These are phyloP conservation scores for Drosophila baimaii DNA, from an alignment of 1,140 invertebrate species.

Conservation along the genomic window DNA sequence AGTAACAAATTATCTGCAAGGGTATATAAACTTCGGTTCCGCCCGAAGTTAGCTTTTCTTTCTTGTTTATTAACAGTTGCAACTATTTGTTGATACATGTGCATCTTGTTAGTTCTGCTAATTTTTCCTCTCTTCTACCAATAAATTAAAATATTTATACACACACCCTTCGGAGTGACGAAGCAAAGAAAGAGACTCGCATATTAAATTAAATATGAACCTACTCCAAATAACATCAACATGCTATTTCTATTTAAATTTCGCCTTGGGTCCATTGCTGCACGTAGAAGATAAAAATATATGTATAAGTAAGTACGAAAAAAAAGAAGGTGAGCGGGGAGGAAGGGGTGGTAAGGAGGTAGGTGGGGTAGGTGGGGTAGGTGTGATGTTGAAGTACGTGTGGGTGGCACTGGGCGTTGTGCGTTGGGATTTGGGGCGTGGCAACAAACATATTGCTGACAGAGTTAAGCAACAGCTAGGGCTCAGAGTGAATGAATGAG, in stretches of 20 bases:
- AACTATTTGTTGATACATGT: neutral
- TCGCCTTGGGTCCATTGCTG: conserved; percentile 68
- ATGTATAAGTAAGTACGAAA: conserved; percentile 36
- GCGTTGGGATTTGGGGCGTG: conserved; percentile 39
- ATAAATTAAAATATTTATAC: conserved; percentile 75
- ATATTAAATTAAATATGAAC: conserved; percentile 81
- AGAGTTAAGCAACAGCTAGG: conserved; percentile 65
- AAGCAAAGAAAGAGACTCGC: conserved; percentile 22
- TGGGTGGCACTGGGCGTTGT: conserved; percentile 21
- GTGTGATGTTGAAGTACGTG: conserved; percentile 24
- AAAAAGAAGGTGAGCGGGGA: conserved; percentile 2
- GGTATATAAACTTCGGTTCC: no score
- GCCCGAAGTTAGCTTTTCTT: no score
- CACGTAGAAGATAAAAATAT: conserved; percentile 77
- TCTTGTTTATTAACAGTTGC: neutral
- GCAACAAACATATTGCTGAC: conserved; percentile 75
- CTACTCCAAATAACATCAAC: conserved; percentile 78
- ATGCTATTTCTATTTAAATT: conserved; percentile 81
- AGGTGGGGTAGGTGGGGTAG: neutral
- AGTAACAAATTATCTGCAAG: no score
- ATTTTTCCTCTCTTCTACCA: neutral
- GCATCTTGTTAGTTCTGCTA: conserved; percentile 3
- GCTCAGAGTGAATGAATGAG: conserved; percentile 59
- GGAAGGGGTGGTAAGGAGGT: conserved; percentile 6
- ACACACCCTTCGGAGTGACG: conserved; percentile 7